Evolutionary conservation across 2,888 invertebrate species (phyloP).

Genomic region (Microctonus brassicae): DNA sequence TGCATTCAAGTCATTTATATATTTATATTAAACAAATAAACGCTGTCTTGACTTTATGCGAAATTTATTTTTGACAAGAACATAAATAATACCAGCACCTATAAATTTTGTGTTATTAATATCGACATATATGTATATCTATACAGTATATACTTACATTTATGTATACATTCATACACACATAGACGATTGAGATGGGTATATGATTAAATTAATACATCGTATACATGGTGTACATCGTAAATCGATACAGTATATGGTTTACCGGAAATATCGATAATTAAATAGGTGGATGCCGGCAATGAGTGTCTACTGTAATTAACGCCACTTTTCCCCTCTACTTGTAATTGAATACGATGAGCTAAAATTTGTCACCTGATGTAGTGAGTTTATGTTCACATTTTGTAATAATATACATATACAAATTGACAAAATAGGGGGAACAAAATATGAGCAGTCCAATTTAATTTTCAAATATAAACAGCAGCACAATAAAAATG

Average conservation of each 20-base stretch:
- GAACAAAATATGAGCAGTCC: too few relatives aligned
- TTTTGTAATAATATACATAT: too few relatives aligned
- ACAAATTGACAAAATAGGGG: too few relatives aligned
- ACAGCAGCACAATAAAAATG: conserved; percentile 17
- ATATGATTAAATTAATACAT: conserved; percentile 19
- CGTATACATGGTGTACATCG: background rate
- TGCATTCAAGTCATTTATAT: too few relatives aligned
- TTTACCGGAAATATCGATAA: conserved; percentile 21
- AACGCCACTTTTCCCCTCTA: background rate
- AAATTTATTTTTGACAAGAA: too few relatives aligned
- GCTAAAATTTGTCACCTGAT: background rate
- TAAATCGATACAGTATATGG: background rate
- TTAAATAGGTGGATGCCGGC: conserved; percentile 18
- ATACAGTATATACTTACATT: background rate
- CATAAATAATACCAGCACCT: too few relatives aligned
- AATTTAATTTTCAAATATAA: too few relatives aligned
- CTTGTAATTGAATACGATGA: conserved; percentile 13
- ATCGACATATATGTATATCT: background rate
- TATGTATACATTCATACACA: background rate
- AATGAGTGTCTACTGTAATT: conserved; percentile 22
- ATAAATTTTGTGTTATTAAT: too few relatives aligned
- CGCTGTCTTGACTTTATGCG: too few relatives aligned
- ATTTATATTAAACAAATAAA: too few relatives aligned
- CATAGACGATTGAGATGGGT: background rate
- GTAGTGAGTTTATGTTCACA: too few relatives aligned